Evolutionary conservation across 2,888 invertebrate species (phyloP).

Genomic region (Steinernema carpocapsae): DNA sequence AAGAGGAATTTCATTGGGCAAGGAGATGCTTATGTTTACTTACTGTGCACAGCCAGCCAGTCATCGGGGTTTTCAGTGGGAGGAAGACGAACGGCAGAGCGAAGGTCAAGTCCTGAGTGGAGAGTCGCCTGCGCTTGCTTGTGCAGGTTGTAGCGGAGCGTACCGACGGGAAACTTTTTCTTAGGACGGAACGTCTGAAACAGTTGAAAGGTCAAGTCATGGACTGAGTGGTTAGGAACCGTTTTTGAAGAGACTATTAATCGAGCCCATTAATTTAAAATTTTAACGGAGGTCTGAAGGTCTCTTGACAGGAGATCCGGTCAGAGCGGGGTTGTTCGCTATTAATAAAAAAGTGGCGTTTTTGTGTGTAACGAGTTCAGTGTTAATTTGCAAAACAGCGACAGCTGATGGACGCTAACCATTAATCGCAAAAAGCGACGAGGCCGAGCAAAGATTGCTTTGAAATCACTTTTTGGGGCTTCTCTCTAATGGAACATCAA

Average conservation of each 20-base stretch:
- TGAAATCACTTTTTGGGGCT: too few species aligned
- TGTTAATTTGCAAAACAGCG: conserved; percentile 3
- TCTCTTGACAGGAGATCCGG: neutral
- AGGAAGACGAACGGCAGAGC: conserved; percentile 81
- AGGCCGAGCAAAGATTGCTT: too few species aligned
- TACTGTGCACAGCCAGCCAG: conserved; percentile 91
- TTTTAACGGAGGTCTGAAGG: neutral
- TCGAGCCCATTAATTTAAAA: too few species aligned
- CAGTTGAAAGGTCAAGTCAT: neutral
- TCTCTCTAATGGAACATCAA: too few species aligned
- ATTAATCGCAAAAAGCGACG: too few species aligned
- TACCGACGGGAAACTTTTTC: conserved; percentile 85
- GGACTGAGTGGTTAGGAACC: neutral
- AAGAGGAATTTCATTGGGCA: neutral
- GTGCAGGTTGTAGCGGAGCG: conserved; percentile 83
- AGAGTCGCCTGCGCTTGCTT: conserved; percentile 87
- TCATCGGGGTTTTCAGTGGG: conserved; percentile 82
- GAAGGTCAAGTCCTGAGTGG: conserved; percentile 85
- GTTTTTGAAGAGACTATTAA: neutral
- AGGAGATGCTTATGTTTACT: conserved; percentile 40
- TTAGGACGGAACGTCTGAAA: conserved; percentile 85
- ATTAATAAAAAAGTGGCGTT: too few species aligned
- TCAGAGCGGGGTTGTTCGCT: neutral
- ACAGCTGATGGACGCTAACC: neutral
- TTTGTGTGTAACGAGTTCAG: neutral